These are phyloP conservation scores for Sebastes flavidus DNA, from an alignment of 2,797 vertebrate species.

Conservation along the genomic window DNA sequence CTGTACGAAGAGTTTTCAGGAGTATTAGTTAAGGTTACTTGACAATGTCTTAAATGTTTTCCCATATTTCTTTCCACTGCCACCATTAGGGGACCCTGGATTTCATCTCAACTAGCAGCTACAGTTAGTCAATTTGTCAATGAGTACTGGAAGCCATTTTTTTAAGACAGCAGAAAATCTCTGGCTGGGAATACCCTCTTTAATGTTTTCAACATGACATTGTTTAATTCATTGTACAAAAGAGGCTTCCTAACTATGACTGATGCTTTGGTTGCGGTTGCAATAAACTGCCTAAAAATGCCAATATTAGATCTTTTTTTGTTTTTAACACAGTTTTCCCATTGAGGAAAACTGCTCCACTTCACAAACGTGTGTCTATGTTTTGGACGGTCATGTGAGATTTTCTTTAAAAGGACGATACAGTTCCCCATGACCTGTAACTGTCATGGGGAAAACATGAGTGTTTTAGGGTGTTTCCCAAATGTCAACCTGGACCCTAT, in stretches of 20 bases:
- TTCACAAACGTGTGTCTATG: background rate
- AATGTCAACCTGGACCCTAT: background rate
- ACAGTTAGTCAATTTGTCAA: slow-evolving; percentile 10
- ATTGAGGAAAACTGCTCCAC: background rate
- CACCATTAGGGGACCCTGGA: background rate
- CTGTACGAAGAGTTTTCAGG: background rate
- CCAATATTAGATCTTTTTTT: background rate
- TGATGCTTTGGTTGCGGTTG: background rate
- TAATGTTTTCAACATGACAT: background rate
- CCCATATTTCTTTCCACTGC: background rate
- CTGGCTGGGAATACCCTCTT: background rate
- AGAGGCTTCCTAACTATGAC: background rate
- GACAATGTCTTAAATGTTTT: background rate
- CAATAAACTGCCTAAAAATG: background rate
- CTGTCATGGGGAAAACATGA: background rate
- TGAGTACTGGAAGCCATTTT: background rate
- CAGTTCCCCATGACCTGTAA: background rate
- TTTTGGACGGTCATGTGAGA: background rate
- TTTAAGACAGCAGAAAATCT: background rate
- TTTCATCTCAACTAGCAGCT: background rate
- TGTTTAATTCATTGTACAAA: background rate
- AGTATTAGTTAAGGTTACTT: background rate
- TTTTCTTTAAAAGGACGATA: background rate
- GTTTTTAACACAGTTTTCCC: background rate
- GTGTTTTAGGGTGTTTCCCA: background rate